Base-by-base conservation (phyloP, 2,113 vertebrate genomes). In the Notarius quadriscutis region DNA sequence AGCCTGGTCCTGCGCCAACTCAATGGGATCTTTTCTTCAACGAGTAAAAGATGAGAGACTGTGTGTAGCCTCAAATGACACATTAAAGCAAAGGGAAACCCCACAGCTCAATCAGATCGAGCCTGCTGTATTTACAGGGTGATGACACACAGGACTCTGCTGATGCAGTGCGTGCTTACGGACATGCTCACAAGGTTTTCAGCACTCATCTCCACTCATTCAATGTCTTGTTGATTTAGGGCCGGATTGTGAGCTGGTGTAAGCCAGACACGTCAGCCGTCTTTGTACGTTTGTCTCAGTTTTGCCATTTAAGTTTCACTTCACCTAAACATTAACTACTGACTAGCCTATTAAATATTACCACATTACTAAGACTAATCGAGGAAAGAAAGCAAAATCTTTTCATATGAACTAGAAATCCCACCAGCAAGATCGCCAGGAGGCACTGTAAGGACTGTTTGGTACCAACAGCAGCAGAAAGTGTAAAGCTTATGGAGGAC, bases 71-170 rank as follows among this genome's bases (percentile, higher is more conserved):
- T 86, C 63, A n/a, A 86, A 86, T 81, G 67, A 81, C 86, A 72
- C 86, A 82, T 82, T 80, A 62, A 87, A 82, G 79, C 65, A 30
- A 51, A 74, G 67, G 55, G 79, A 87, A 72, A n/a, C 55, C 86
- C 86, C 79, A 60, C 25, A 82, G 86, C 53, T 57, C n/a, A n/a
- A 34, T 51, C 65, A 82, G 79, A 87, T 87, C 74, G 82, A 87
- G 57, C 22, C 22, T 69, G 67, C 86, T 82, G 79, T 87, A 87
- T 72, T 82, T 62, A 82, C 63, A 80, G 51, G 22, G 53, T 25
- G 86, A 87, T 82, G 79, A 87, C 27, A 69, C 85, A 81, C 72
- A 69, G 77, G 27, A 11, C 77, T 18, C 51, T 69, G 77, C 77
- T 58, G 77, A 86, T 58, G 51, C 50, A 58, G 51, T 25, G 55